phyloP scores from a whole-genome alignment of 2,888 invertebrate genomes.

The Tipula lateralis region DNA sequence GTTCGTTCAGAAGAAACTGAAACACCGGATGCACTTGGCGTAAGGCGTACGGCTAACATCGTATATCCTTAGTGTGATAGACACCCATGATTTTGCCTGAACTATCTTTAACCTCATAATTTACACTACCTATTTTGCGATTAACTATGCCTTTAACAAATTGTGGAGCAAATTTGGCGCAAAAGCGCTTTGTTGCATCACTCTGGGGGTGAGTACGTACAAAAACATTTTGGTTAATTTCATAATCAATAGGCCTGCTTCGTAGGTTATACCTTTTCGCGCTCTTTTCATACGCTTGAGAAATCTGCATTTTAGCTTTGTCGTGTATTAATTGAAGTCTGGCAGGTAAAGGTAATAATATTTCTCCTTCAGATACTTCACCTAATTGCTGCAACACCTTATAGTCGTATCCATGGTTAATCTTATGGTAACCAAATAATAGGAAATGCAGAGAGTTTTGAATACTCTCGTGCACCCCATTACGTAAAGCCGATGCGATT shows the following conservation, averaged over 20 bases:
- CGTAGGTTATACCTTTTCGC: background rate
- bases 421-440: conserved; percentile 37
- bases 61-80: too few relatives aligned
- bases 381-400: conserved; percentile 9
- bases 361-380: background rate
- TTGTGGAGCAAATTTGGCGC: conserved; percentile 25
- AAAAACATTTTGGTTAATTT: background rate
- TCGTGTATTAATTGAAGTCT: background rate
- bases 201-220: background rate
- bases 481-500: conserved; percentile 39
- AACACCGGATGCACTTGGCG: too few relatives aligned
- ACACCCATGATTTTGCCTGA: too few relatives aligned
- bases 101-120: too few relatives aligned
- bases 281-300: background rate
- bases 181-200: background rate
- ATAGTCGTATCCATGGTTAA: conserved; percentile 32
- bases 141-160: too few relatives aligned
- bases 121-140: too few relatives aligned
- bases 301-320: background rate
- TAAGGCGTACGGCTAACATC: too few relatives aligned
- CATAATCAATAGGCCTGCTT: background rate
- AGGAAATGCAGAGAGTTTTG: conserved; percentile 37
- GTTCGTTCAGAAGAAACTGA: too few relatives aligned
- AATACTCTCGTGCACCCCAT: conserved; percentile 38
- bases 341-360: background rate